Percentiles rank a stretch among this genome's conserved stretches.
phyloP scores from a whole-genome alignment of 2,797 vertebrate genomes.

The Enteromius trimaculatus region DNA sequence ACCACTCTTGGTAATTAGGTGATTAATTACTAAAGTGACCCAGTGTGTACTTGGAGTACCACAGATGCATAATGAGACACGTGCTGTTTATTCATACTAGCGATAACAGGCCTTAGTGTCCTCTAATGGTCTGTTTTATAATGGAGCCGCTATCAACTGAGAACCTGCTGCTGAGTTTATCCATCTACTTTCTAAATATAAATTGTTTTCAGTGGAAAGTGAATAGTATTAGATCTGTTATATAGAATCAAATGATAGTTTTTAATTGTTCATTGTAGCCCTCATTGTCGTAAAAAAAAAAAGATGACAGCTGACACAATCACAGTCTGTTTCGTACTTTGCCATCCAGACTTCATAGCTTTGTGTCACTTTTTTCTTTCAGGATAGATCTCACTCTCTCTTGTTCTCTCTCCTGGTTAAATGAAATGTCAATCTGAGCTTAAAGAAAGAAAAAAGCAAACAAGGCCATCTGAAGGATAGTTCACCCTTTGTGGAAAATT shows the following conservation, averaged over 20 bases:
- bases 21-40: slow-evolving; percentile 76
- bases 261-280: background rate
- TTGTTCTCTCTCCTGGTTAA: slow-evolving; percentile 10
- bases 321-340: background rate
- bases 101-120: slow-evolving; percentile 18
- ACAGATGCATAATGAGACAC: slow-evolving; percentile 51
- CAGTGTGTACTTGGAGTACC: slow-evolving; percentile 67
- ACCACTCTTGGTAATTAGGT: slow-evolving; percentile 72
- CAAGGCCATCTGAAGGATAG: background rate
- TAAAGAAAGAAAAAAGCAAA: slow-evolving; percentile 1
- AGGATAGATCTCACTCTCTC: slow-evolving; percentile 68
- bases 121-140: slow-evolving; percentile 18
- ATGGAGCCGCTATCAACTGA: background rate
- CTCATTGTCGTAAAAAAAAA: background rate
- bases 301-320: background rate
- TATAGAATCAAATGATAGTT: background rate
- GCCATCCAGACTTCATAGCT: background rate
- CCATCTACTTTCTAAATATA: background rate
- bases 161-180: slow-evolving; percentile 2
- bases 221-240: background rate
- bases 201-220: background rate
- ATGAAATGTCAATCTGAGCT: slow-evolving; percentile 14
- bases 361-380: background rate
- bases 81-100: slow-evolving; percentile 56
- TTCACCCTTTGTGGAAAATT: background rate